Evolutionary conservation across 2,888 invertebrate genomes (phyloP), one percentile per base, ranked within the genome.

Genomic region (Cephus runcator): DNA sequence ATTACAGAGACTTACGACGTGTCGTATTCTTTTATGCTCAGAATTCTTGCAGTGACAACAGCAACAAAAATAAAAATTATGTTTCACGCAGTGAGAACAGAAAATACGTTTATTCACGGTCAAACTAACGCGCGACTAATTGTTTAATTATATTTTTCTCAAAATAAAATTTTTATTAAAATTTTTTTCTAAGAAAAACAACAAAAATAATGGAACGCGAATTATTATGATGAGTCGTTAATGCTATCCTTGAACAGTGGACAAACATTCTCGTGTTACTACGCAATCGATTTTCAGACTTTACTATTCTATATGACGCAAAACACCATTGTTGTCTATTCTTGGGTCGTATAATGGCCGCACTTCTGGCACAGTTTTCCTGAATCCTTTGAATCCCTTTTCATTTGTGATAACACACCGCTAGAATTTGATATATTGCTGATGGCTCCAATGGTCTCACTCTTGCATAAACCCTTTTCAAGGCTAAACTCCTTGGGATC

Each of bases 361-460:
- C 90, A 91, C 80, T 90, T 89, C 75, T 79, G 85, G 76, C 90
- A 90, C 69, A 88, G 12, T 30, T 76, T 79, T 2, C 75, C 81
- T 76, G 80, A 36, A 77, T 80, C 83, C 30, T 81, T 82, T 68
- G 69, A 77, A 31, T 71, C 71, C 12, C 76, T 73, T 69, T 35
- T 78, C 31, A 85, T 84, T 33, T 83, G 82, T 75, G 79, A 79
- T 35, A 78, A 79, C n/a, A 82, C 76, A 15, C 69, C 73, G 69
- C 75, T 69, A 76, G 81, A 82, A 15, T 81, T 85, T 3, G 84
- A 80, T 69, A 86, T 84, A 81, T 86, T 87, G 77, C 87, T 88
- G 69, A 90, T 88, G 73, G 88, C 90, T 34, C 87, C 90, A 73
- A 90, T 90, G 2, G 90, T 91, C 75, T 90, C 90, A 80, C 91